Evolutionary conservation across 2,888 invertebrate species (phyloP), one percentile per base, ranked within the genome.

Genomic region (Cantharis rustica): DNA sequence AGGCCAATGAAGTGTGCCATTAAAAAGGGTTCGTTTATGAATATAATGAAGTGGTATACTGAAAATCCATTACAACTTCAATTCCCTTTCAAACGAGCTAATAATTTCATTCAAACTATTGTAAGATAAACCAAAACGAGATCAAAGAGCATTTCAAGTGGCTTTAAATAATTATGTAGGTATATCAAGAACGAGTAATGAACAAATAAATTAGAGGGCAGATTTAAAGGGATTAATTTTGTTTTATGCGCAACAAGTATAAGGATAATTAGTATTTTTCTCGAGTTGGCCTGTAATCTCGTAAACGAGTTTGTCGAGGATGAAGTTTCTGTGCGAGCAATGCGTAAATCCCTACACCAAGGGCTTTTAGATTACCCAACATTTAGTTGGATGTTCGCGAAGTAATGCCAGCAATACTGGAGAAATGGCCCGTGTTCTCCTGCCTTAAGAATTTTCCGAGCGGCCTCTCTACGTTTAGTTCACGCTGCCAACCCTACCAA

Each of bases 401-500:
- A 71, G 76, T 73, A 73, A 76, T 76, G 73, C 70, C 61, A 63
- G 72, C 68, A 63, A 64, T 63, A 74, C 64, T 66, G 72, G 71
- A 77, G 77, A 77, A 77, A 77, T 77, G 77, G 74, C 27, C 74
- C 77, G 77, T 77, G 74, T 72, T 74, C 74, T 61, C 73, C 31
- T 63, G 64, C 64, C 69, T 72, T 26, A 66, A 47, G 73, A 61
- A 77, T 77, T 77, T 77, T 77, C 77, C 74, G 70, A 71, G 71
- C 68, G 75, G 71, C 68, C 71, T 75, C 71, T 70, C 70, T 70
- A 47, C 74, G 69, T 76, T 76, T 73, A 27, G 69, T 68, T 74
- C 74, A 75, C 68, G 74, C 77, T 69, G 66, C 74, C 72, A 69
- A 73, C 69, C 31, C 71, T 71, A 16, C 69, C 68, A 69, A 77